Conservation (phyloP, 2,797 vertebrate species). For the Amphiprion clarkii region DNA sequence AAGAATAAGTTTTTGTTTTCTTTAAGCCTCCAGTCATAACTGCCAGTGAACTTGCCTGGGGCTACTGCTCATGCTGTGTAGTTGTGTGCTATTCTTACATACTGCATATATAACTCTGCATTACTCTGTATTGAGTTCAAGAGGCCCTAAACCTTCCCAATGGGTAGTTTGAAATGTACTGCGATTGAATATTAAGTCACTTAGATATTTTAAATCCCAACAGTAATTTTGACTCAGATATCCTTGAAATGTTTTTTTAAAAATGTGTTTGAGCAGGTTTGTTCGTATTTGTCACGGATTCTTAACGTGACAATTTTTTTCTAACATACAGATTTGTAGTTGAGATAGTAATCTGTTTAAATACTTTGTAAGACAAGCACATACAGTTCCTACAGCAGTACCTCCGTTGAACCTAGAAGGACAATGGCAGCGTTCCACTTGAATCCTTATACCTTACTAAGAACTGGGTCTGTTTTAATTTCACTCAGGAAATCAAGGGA, state of each 20-base stretch:
- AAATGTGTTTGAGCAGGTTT: too few relatives aligned
- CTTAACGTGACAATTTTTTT: too few relatives aligned
- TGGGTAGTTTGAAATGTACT: too few relatives aligned
- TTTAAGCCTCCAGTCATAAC: constrained; percentile 15
- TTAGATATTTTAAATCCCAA: too few relatives aligned
- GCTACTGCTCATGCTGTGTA: constrained; percentile 11
- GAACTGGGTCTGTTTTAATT: constrained; percentile 80
- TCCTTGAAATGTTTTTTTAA: too few relatives aligned
- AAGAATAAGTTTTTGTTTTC: constrained; percentile 38
- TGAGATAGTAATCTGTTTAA: neutral
- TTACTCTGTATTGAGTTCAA: too few relatives aligned
- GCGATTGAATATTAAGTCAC: too few relatives aligned
- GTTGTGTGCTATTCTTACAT: constrained; percentile 18
- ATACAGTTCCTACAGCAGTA: constrained; percentile 8
- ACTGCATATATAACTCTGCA: neutral
- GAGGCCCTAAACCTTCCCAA: too few relatives aligned
- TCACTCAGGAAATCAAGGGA: constrained; percentile 66
- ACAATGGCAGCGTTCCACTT: constrained; percentile 49
- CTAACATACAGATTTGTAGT: too few relatives aligned
- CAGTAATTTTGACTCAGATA: too few relatives aligned
- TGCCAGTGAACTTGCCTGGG: constrained; percentile 29
- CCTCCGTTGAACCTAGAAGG: constrained; percentile 17
- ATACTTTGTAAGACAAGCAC: constrained; percentile 16
- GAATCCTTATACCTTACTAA: constrained; percentile 75
- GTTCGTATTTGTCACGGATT: neutral